A percentile compares a stretch with the other conserved stretches of the same genome.
phyloP scores from a whole-genome alignment of 2,113 vertebrate species.

The Pipra filicauda region DNA sequence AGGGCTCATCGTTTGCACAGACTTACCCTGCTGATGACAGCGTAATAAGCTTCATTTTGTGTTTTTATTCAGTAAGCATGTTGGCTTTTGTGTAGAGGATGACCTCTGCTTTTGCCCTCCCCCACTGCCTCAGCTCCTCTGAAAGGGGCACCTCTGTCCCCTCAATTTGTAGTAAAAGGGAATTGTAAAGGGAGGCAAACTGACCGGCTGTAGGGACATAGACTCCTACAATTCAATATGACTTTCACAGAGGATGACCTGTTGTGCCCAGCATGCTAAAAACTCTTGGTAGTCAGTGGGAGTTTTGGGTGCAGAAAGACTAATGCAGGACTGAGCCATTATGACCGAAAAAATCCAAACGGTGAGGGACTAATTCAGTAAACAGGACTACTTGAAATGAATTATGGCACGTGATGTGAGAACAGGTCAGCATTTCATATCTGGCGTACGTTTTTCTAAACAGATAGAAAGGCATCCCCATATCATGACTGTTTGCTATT shows the following conservation, averaged over 20 bases:
- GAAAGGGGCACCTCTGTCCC: slow-evolving; percentile 52
- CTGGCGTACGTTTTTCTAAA: not conserved
- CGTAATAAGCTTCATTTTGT: slow-evolving; percentile 70
- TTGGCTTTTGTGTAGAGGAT: slow-evolving; percentile 64
- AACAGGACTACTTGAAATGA: not conserved
- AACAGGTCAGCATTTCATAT: slow-evolving; percentile 38
- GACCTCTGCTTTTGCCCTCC: slow-evolving; percentile 58
- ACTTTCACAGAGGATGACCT: not conserved
- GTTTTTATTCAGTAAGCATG: slow-evolving; percentile 67
- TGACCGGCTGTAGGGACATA: not conserved
- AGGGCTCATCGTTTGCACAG: slow-evolving; percentile 24
- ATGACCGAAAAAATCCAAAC: not conserved
- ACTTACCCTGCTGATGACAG: slow-evolving; percentile 53
- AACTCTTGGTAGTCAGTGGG: not conserved
- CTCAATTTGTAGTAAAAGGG: slow-evolving; percentile 49
- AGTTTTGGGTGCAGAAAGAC: not conserved
- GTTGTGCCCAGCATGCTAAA: accelerated
- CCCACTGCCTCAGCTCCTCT: not conserved
- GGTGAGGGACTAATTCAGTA: not conserved
- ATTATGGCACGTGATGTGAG: not conserved
- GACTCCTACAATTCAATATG: not conserved
- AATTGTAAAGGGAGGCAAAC: slow-evolving; percentile 19
- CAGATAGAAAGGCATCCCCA: not conserved
- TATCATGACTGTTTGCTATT: slow-evolving; percentile 23
- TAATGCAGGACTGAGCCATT: not conserved